A percentile compares a stretch with the other conserved stretches of the same genome.
Conservation (phyloP, 2,888 invertebrate genomes). For the Phortica magna region DNA sequence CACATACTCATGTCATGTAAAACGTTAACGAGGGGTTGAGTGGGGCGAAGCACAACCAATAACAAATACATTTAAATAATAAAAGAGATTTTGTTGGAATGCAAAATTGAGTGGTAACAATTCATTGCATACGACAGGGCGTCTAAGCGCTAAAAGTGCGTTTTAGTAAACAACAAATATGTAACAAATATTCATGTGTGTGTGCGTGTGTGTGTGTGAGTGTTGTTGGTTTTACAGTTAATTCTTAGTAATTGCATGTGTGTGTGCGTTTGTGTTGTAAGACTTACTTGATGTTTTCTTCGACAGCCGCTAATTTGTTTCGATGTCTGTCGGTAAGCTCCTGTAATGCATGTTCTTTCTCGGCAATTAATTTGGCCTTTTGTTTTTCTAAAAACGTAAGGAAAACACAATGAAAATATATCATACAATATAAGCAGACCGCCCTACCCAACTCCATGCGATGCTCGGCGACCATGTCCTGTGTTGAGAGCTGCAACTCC, state of each 20-base stretch:
- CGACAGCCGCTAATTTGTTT: constrained; percentile 74
- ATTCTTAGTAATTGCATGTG: neutral
- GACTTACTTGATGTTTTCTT: constrained; percentile 79
- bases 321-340: constrained; percentile 80
- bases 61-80: neutral
- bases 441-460: constrained; percentile 83
- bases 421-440: rapidly evolving
- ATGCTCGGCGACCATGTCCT: constrained; percentile 83
- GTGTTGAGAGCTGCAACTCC: constrained; percentile 79
- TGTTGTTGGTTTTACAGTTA: neutral
- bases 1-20: constrained; percentile 2
- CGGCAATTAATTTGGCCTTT: constrained; percentile 80
- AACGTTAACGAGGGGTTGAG: neutral
- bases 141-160: neutral
- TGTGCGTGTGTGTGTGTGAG: neutral
- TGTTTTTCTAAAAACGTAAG: constrained; percentile 71
- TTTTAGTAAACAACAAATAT: neutral
- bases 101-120: neutral
- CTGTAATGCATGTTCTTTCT: constrained; percentile 80
- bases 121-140: constrained; percentile 22
- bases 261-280: neutral
- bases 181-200: too few species aligned
- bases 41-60: neutral
- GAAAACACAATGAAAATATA: neutral
- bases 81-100: too few species aligned